These are phyloP conservation scores for Microcebus murinus DNA, from an alignment of 2,113 vertebrate species.

Conservation along the genomic window DNA sequence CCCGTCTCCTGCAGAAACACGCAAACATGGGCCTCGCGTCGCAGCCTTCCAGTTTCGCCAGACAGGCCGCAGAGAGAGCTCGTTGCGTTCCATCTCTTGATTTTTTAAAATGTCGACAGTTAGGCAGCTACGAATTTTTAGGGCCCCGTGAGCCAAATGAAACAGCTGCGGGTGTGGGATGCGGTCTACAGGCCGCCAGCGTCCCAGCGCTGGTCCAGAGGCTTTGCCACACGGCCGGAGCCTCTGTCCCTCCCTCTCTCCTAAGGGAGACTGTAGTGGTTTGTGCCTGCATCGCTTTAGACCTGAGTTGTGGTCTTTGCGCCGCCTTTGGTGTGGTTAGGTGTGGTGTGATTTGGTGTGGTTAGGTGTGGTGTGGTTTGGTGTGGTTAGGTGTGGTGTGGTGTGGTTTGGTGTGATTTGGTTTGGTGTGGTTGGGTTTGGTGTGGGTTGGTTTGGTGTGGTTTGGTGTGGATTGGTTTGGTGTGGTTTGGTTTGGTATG, in stretches of 20 bases:
- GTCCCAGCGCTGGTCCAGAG: not conserved
- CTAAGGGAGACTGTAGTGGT: not conserved
- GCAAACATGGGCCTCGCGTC: not conserved
- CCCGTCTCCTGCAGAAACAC: not conserved
- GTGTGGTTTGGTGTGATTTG: no score
- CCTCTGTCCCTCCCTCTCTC: not conserved
- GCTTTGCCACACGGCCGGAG: not conserved
- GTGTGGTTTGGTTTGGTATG: no score
- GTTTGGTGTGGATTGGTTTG: no score
- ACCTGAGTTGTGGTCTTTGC: not conserved
- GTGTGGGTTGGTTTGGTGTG: no score
- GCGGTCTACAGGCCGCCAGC: not conserved
- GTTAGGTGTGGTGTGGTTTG: no score
- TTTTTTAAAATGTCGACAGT: constrained; percentile 5
- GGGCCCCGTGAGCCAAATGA: not conserved
- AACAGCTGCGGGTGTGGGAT: not conserved
- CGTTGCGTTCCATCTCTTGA: not conserved
- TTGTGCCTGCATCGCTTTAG: not conserved
- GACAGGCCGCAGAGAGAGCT: not conserved
- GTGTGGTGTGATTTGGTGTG: no score
- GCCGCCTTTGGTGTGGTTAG: not conserved
- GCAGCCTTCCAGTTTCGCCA: not conserved
- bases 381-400: no score
- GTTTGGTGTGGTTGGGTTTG: no score
- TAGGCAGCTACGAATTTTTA: not conserved